Evolutionary conservation across 2,888 invertebrate genomes (phyloP).

Genomic region (Eudemis profundana): DNA sequence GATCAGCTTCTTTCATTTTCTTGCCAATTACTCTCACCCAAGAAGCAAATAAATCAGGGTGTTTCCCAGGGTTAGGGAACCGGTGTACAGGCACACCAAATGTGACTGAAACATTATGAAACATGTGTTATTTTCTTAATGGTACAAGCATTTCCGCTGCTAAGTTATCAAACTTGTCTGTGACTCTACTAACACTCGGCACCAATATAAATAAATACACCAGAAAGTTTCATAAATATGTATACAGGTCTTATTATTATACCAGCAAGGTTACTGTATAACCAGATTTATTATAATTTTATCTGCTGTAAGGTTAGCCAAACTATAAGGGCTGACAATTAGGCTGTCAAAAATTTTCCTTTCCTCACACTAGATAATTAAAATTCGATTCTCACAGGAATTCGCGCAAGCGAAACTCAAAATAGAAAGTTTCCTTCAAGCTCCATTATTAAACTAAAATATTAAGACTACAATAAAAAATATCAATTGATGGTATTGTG

Average conservation of each 20-base stretch:
- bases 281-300: too few relatives aligned
- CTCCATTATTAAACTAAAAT: neutral
- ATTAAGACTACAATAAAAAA: too few relatives aligned
- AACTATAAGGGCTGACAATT: too few relatives aligned
- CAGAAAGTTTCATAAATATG: too few relatives aligned
- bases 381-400: too few relatives aligned
- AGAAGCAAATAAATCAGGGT: neutral
- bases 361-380: too few relatives aligned
- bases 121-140: neutral
- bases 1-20: constrained; percentile 3
- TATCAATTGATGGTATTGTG: neutral
- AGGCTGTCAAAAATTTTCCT: too few relatives aligned
- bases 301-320: neutral
- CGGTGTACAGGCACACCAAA: constrained; percentile 9
- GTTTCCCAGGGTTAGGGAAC: constrained; percentile 11
- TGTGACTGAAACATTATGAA: constrained; percentile 7
- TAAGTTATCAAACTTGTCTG: too few relatives aligned
- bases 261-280: too few relatives aligned
- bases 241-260: neutral
- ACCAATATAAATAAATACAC: too few relatives aligned
- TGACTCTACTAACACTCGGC: too few relatives aligned
- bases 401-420: neutral
- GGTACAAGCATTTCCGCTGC: neutral
- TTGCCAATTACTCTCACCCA: constrained; percentile 12
- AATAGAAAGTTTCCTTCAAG: neutral